These are phyloP conservation scores for Bedellia somnulentella DNA, from an alignment of 2,888 invertebrate genomes.

Conservation along the genomic window DNA sequence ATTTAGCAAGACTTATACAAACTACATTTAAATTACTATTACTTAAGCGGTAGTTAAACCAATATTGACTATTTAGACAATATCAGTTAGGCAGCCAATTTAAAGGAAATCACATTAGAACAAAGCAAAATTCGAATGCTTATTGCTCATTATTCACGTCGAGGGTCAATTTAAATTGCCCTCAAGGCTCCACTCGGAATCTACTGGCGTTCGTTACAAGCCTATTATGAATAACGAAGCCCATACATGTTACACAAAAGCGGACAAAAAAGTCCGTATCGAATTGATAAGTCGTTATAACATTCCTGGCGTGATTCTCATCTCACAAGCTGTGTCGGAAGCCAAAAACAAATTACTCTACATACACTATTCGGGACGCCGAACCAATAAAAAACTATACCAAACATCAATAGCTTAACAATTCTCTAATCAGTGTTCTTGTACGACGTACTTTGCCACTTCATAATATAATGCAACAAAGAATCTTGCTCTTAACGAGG, in stretches of 20 bases:
- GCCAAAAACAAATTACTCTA: conserved; percentile 37
- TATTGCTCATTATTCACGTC: conserved; percentile 10
- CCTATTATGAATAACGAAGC: conserved; percentile 14
- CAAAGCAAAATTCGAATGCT: conserved; percentile 3
- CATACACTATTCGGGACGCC: conserved; percentile 12
- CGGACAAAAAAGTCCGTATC: conserved; percentile 22
- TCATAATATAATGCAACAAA: too few relatives aligned
- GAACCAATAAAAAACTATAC: too few relatives aligned
- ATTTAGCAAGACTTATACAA: too few relatives aligned
- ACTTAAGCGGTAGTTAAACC: too few relatives aligned
- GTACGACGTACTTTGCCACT: too few relatives aligned
- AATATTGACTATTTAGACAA: too few relatives aligned
- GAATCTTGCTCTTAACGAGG: neutral
- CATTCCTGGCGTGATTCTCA: conserved; percentile 34
- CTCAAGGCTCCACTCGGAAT: conserved; percentile 10
- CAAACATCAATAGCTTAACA: too few relatives aligned
- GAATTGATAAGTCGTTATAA: conserved; percentile 34
- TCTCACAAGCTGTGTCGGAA: conserved; percentile 24
- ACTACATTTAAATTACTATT: too few relatives aligned
- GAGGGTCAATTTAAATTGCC: conserved; percentile 14
- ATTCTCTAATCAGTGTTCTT: too few relatives aligned
- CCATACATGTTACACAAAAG: conserved; percentile 6
- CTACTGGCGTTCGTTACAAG: conserved; percentile 11
- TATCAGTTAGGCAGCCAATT: too few relatives aligned
- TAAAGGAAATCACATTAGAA: conserved; percentile 1